Base-by-base conservation (phyloP, 2,113 vertebrate species). In the Penelope pileata region DNA sequence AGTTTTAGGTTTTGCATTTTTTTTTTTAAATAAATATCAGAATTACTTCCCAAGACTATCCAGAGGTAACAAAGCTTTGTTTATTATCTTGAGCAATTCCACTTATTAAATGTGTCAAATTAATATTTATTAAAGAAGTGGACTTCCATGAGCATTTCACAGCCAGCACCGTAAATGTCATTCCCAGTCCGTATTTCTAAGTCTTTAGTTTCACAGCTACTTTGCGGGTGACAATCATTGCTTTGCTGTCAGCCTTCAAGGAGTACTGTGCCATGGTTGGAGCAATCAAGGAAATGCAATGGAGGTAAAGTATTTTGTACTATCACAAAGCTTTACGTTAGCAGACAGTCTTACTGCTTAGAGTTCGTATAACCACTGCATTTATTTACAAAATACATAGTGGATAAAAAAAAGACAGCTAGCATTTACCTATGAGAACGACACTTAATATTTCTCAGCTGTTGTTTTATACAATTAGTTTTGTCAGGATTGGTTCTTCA, bases 61-160 rank as follows among this genome's bases (percentile, higher is more conserved):
- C 24, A 74, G 64, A 82, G 58, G 34, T 54, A 91, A 80, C 73
- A 89, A 90, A 77, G 19, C 42, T 53, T 60, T 67, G 94, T 90
- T 60, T 14, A 90, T 88, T 72, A 91, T 86, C 88, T 76, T 93
- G 66, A 92, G 59, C 74, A 73, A 91, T 85, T 66, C 30, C 42
- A 76, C 70, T 92, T 94, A 80, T 16, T 91, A 87, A 93, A 95
- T 69, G 42, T 22, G 74, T 87, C 66, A 85, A 85, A 89, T 87
- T 87, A 89, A 66, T 91, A 94, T 83, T 90, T 91, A 94, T 88
- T 64, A 68, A 79, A 67, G 43, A 90, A 82, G 10, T 58, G 38
- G 47, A 77, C 80, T 80, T 95, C 67, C 42, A 47, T n/a, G 24
- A 76, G 60, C 78, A 77, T 94, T 87, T 89, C 67, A 91, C 32